Evolutionary conservation across 2,113 vertebrate genomes (phyloP).

Genomic region (Mola mola): DNA sequence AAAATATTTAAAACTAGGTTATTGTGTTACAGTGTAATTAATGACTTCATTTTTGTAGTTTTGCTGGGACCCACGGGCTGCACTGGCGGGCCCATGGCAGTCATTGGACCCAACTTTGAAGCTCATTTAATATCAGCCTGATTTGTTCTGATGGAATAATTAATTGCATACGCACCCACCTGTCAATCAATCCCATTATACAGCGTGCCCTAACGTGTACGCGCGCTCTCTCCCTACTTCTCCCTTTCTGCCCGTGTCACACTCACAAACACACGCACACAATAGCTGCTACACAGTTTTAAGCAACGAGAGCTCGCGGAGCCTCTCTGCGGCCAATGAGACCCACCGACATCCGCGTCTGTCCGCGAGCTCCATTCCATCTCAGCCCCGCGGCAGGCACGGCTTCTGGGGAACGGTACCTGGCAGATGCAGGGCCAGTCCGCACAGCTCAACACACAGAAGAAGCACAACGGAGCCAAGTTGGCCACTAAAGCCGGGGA

Average conservation of each 20-base stretch:
- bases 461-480: slow-evolving; percentile 58
- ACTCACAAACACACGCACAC: slow-evolving; percentile 19
- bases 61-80: too few species aligned
- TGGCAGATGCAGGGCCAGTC: slow-evolving; percentile 80
- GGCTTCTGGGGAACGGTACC: slow-evolving; percentile 79
- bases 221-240: slow-evolving; percentile 6
- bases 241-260: background rate
- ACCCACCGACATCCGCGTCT: slow-evolving; percentile 46
- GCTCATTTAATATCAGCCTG: background rate
- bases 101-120: slow-evolving; percentile 11
- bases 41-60: too few species aligned
- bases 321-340: slow-evolving; percentile 17
- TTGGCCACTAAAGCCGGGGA: slow-evolving; percentile 46
- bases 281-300: slow-evolving; percentile 41
- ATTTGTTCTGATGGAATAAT: slow-evolving; percentile 32
- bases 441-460: slow-evolving; percentile 55
- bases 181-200: slow-evolving; percentile 55
- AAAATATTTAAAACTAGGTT: too few species aligned
- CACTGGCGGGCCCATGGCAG: too few species aligned
- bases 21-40: too few species aligned
- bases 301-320: slow-evolving; percentile 24
- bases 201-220: slow-evolving; percentile 26
- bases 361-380: slow-evolving; percentile 77
- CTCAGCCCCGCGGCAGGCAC: slow-evolving; percentile 70
- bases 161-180: slow-evolving; percentile 25